Conservation (phyloP, 1,140 invertebrate species). For the Heliconius melpomene region DNA sequence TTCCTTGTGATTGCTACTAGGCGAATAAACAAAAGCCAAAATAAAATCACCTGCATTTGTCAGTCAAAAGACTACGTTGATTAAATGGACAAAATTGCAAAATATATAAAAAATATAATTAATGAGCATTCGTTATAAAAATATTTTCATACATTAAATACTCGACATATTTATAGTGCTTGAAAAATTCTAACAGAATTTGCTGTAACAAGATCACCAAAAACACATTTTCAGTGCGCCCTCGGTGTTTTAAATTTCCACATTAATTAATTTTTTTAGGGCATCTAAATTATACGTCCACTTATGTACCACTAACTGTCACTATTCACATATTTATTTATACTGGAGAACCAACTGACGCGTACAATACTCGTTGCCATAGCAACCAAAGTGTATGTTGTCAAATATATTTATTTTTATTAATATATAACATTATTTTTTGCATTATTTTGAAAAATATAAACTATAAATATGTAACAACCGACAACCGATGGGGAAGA, state of each 20-base stretch:
- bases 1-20: no score
- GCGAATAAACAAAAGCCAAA: no score
- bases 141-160: neutral
- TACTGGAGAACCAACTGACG: neutral
- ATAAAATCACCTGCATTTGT: no score
- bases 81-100: no score
- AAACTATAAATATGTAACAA: no score
- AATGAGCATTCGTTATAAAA: neutral
- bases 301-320: neutral
- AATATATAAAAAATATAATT: neutral
- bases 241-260: neutral
- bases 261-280: conserved; percentile 1
- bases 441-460: no score
- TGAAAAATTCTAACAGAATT: conserved; percentile 1
- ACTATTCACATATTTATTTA: neutral
- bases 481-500: no score
- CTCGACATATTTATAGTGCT: neutral
- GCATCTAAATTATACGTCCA: neutral
- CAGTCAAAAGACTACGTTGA: no score
- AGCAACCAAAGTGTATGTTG: no score
- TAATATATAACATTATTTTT: neutral
- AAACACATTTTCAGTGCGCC: neutral
- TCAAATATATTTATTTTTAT: no score
- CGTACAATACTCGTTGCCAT: no score
- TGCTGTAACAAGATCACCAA: conserved; percentile 7